phyloP scores from a whole-genome alignment of 35 echinoderm and acorn worm genomes.

The Eucidaris tribuloides region DNA sequence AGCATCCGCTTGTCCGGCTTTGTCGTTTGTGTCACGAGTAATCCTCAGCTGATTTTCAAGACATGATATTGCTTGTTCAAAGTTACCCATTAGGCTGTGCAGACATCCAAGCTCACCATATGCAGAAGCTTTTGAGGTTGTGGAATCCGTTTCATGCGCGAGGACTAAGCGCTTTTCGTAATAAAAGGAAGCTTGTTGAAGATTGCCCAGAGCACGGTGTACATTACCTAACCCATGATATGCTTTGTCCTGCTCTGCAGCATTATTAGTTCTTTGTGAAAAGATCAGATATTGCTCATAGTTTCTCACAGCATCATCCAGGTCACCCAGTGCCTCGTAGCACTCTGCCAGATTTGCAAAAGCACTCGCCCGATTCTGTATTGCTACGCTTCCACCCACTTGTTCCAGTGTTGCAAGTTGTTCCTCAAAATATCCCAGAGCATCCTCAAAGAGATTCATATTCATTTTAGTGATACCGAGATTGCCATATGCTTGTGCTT shows the following conservation, averaged over 20 bases:
- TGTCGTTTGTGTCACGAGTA: conserved; percentile 78
- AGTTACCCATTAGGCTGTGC: conserved; percentile 97
- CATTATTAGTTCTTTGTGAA: conserved; percentile 80
- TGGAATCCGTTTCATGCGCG: conserved; percentile 83
- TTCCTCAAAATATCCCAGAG: conserved; percentile 93
- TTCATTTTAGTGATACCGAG: conserved; percentile 98
- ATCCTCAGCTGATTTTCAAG: conserved; percentile 85
- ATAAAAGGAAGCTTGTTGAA: conserved; percentile 94
- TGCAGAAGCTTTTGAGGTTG: conserved; percentile 74
- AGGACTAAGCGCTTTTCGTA: conserved; percentile 94
- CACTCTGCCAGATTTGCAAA: conserved; percentile 93
- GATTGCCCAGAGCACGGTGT: conserved; percentile 80
- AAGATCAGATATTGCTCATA: conserved; percentile 88
- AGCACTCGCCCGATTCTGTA: conserved; percentile 80
- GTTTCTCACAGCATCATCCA: conserved; percentile 88
- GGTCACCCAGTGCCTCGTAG: conserved; percentile 91
- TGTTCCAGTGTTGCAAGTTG: conserved; percentile 84
- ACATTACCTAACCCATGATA: conserved; percentile 93
- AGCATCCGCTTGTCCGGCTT: conserved; percentile 78
- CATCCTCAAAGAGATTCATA: conserved; percentile 97
- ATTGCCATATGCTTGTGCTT: conserved; percentile 97
- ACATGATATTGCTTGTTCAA: conserved; percentile 98
- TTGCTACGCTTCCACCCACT: conserved; percentile 60
- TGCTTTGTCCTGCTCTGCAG: conserved; percentile 78
- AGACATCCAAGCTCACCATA: conserved; percentile 96